phyloP scores from a whole-genome alignment of 2,888 invertebrate species.

The Beris chalybata region DNA sequence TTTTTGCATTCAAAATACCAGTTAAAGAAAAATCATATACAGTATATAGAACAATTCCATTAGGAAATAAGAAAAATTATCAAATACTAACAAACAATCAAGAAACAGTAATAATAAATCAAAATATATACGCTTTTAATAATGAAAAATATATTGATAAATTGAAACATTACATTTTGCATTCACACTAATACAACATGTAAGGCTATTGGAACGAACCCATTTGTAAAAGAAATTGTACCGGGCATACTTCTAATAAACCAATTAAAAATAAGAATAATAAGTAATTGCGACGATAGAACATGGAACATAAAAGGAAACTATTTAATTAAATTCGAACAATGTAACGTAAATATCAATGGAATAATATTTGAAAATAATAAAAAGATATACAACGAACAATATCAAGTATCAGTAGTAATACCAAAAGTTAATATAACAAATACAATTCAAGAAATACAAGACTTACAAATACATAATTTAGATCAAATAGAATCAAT shows the following conservation, averaged over 20 bases:
- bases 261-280: not conserved
- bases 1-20: constrained; percentile 2
- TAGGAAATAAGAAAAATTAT: not conserved
- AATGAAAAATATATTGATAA: constrained; percentile 1
- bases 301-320: not conserved
- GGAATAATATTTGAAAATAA: not conserved
- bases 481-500: not conserved
- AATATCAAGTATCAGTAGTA: not conserved
- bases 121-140: not conserved
- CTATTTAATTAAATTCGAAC: constrained; percentile 1
- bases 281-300: not conserved
- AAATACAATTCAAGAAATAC: not conserved
- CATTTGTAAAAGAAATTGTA: not conserved
- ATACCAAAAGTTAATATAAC: not conserved
- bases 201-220: not conserved
- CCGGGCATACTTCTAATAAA: not conserved
- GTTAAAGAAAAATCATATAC: too few species aligned
- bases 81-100: not conserved
- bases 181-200: not conserved
- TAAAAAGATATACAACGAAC: not conserved
- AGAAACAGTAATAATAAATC: not conserved
- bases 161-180: not conserved
- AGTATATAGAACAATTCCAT: not conserved
- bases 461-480: not conserved
- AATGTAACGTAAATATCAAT: not conserved